A percentile compares a stretch with the other conserved stretches of the same genome.
These are phyloP conservation scores for Drosophila dives DNA, from an alignment of 2,888 invertebrate genomes.

Conservation along the genomic window DNA sequence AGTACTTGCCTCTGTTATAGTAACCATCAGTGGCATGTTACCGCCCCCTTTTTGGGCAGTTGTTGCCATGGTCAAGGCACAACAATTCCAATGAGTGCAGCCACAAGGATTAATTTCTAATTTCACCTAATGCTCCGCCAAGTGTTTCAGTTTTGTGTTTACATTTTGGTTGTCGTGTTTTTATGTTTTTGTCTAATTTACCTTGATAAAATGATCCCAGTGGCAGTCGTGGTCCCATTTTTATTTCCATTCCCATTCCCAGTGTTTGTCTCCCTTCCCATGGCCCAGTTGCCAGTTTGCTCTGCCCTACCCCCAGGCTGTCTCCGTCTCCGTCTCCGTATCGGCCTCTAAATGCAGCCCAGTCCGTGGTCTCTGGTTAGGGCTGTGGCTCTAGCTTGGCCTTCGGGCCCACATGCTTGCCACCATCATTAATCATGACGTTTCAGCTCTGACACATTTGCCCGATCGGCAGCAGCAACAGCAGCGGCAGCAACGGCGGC, in stretches of 20 bases:
- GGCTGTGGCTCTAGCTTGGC: conserved; percentile 46
- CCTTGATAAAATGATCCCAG: conserved; percentile 76
- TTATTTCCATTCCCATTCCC: conserved; percentile 32
- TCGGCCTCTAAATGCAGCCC: conserved; percentile 49
- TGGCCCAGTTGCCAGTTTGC: conserved; percentile 50
- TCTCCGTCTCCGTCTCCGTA: conserved; percentile 36
- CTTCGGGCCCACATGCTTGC: conserved; percentile 82
- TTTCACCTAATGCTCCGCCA: conserved; percentile 71
- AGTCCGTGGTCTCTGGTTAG: conserved; percentile 34
- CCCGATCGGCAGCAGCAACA: conserved; percentile 79
- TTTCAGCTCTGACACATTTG: conserved; percentile 83
- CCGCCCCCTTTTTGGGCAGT: conserved; percentile 28
- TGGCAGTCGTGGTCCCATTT: conserved; percentile 25
- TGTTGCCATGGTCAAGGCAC: conserved; percentile 57
- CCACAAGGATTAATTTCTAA: conserved; percentile 81
- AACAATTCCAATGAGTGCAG: conserved; percentile 42
- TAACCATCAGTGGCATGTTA: conserved; percentile 6
- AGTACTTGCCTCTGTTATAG: conserved; percentile 10
- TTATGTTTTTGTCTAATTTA: conserved; percentile 75
- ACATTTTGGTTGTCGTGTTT: conserved; percentile 62
- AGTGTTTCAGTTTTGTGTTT: conserved; percentile 45
- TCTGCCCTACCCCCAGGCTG: conserved; percentile 68
- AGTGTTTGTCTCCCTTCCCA: conserved; percentile 57
- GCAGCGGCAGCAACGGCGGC: conserved; percentile 62
- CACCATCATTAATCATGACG: conserved; percentile 84